Conservation (phyloP, 2,797 vertebrate species). For the Myiotriccus ornatus region DNA sequence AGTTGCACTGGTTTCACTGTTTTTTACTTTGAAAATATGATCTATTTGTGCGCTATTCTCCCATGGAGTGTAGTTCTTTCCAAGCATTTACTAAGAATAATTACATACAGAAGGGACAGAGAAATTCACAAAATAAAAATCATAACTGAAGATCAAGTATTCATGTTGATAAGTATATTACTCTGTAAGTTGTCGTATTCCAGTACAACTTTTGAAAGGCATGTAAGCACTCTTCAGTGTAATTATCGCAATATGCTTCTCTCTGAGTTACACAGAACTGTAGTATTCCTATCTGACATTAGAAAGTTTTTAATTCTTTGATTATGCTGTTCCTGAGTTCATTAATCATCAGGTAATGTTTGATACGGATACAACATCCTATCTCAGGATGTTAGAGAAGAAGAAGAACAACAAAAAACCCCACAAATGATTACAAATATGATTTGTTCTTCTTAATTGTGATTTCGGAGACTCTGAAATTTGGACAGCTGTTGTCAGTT, state of each 20-base stretch:
- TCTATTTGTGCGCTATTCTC: not conserved
- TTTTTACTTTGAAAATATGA: not conserved
- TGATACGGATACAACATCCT: not conserved
- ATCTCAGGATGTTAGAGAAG: not conserved
- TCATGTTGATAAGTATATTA: not conserved
- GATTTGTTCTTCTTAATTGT: not conserved
- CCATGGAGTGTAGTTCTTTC: not conserved
- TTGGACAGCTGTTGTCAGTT: not conserved
- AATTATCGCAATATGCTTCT: not conserved
- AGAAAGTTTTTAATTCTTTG: not conserved
- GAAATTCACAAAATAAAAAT: not conserved
- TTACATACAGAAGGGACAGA: not conserved
- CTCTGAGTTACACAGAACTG: not conserved
- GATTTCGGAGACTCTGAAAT: not conserved
- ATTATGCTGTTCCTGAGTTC: not conserved
- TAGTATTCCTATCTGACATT: not conserved
- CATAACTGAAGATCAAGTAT: not conserved
- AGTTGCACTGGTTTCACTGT: not conserved
- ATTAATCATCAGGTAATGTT: not conserved
- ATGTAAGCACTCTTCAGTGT: not conserved
- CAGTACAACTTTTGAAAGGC: not conserved
- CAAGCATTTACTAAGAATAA: not conserved
- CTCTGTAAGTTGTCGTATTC: not conserved
- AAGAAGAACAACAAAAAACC: not conserved
- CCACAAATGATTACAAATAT: fast-evolving